Evolutionary conservation across 1,140 invertebrate genomes (phyloP), one percentile per base, ranked within the genome.

Genomic region (Drosophila paulistorum): DNA sequence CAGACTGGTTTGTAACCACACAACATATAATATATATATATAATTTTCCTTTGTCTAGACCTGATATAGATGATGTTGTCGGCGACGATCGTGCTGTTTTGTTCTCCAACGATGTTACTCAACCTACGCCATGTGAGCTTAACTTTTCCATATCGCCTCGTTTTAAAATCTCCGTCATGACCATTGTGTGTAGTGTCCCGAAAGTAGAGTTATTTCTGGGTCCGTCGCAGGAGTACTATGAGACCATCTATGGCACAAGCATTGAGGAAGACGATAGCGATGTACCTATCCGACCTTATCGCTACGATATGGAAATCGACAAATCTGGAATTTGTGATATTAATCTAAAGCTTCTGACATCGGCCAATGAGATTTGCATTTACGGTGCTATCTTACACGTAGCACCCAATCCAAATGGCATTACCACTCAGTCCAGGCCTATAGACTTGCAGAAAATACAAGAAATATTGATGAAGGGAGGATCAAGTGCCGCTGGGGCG

Each of bases 381-480:
- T 92, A 79, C 58, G 91, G 90, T 1, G 64, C 74, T 17, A 73
- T 90, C 62, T 37, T 92, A 39, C 81, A 91, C 14, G 79, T 79
- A n/a, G 91, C 82, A 1, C 87, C 91, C 0, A 91, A 91, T 72
- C 91, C 91, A 1, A 91, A 91, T 77, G 89, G 89, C 2, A 91
- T 92, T 13, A 91, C 90, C 3, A 91, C 90, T 9, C 81, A 90
- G 61, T 76, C 76, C 7, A 80, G 81, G 23, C 54, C 77, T 9
- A 59, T 84, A 51, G 81, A 91, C 57, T 39, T 90, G 17, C 48
- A 71, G 6, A 79, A 79, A 54, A 80, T 91, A 45, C 81, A 91
- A 42, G 75, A 91, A 26, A 39, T 91, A 11, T 60, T 91, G 5
- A 67, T 80, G 57, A 82, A 45, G 55, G 72, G 74, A 7, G 72